Conservation (phyloP, 2,888 invertebrate genomes). For the Frankliniella intonsa region DNA sequence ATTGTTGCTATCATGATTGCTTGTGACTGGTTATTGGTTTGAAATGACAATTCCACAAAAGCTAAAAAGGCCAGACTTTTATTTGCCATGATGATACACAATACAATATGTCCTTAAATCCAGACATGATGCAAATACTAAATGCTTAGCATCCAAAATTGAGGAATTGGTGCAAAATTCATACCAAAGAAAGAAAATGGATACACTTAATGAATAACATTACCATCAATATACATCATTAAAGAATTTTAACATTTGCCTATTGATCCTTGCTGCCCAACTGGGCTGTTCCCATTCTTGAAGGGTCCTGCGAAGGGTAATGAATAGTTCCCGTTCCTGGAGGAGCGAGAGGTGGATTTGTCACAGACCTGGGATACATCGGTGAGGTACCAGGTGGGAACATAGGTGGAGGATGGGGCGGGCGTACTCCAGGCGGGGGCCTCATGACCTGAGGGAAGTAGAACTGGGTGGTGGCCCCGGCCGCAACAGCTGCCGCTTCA, state of each 20-base stretch:
- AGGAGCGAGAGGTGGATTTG: constrained; percentile 47
- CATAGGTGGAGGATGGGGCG: constrained; percentile 40
- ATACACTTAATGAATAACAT: no score
- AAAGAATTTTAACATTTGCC: background rate
- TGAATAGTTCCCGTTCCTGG: constrained; percentile 64
- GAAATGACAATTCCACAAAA: background rate
- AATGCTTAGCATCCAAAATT: no score
- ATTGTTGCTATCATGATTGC: background rate
- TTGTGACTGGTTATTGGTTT: background rate
- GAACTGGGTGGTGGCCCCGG: constrained; percentile 45
- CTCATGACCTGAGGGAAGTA: constrained; percentile 48
- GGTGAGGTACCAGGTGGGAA: constrained; percentile 40
- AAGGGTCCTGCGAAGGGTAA: constrained; percentile 97
- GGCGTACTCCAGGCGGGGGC: constrained; percentile 43
- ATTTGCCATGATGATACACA: no score
- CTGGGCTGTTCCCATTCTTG: constrained; percentile 71
- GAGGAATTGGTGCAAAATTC: no score
- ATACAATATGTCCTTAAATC: no score
- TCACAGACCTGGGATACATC: constrained; percentile 42
- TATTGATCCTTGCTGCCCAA: constrained; percentile 32
- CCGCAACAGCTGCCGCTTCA: constrained; percentile 42
- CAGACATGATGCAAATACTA: no score
- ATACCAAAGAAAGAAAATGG: background rate
- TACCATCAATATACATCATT: no score
- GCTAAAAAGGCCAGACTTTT: no score